Conservation (phyloP, 2,113 vertebrate genomes). For the Galbula dea region DNA sequence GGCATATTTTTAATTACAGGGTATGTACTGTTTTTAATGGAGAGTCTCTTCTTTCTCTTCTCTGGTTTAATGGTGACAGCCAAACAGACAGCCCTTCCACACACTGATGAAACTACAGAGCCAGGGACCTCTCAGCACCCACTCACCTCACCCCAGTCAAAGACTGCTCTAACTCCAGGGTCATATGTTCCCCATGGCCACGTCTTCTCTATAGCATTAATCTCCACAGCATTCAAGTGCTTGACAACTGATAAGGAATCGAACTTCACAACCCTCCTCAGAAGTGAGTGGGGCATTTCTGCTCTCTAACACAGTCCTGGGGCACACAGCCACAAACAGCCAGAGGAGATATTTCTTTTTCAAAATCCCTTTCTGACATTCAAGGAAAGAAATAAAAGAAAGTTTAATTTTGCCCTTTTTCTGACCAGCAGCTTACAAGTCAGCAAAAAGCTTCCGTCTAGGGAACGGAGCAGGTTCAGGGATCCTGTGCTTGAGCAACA, state of each 20-base stretch:
- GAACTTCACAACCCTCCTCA: not conserved
- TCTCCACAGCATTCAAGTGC: not conserved
- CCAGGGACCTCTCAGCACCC: not conserved
- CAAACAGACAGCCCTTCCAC: not conserved
- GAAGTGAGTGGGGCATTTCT: not conserved
- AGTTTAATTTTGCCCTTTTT: not conserved
- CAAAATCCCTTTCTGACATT: not conserved
- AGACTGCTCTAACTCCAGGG: not conserved
- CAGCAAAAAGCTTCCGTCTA: not conserved
- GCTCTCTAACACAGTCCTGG: not conserved
- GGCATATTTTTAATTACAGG: not conserved
- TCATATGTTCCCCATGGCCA: fast-evolving
- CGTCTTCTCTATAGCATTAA: not conserved
- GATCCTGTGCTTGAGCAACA: not conserved
- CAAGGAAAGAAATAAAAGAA: not conserved
- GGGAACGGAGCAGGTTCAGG: not conserved
- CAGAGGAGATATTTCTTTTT: not conserved
- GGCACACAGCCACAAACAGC: not conserved
- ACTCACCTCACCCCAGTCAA: not conserved
- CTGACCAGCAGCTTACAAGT: not conserved
- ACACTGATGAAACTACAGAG: not conserved
- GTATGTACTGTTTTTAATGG: not conserved
- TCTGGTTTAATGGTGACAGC: not conserved
- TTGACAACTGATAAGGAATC: not conserved
- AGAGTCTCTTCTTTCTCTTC: not conserved